Base-by-base conservation (phyloP, 2,888 invertebrate species). In the Dryobota labecula region DNA sequence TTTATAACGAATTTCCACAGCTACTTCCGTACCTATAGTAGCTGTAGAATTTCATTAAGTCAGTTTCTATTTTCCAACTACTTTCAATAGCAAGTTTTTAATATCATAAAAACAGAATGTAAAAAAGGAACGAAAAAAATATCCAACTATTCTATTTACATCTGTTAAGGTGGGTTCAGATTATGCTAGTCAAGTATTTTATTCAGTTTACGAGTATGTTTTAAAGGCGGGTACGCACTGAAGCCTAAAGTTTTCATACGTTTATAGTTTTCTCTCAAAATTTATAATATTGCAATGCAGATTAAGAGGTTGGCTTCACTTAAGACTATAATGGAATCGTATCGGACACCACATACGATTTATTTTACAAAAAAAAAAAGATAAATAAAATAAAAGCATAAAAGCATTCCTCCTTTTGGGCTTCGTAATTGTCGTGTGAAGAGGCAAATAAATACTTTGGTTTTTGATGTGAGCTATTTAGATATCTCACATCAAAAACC, bases 141-240 rank as follows among this genome's bases (percentile, higher is more conserved):
- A 56, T 71, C 58, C 36, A 27, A 38, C 47, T 45, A 57, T 75
- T 75, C 60, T 75, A 61, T 75, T 75, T 78, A 61, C 71, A 62
- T 75, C 61, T 78, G 56, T 70, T 51, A 70, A 49, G 61, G 56
- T 30, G 56, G 56, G 61, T 75, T 56, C 78, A 75, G 56, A 75
- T 75, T 75, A 75, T 71, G 49, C 71, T 49, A 71, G 49, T 78
- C 54, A 56, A 71, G 56, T 75, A 62, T 78, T 71, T 78, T 71
- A 78, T 78, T 78, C 71, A 78, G 54, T 60, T 78, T 71, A 70
- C 53, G 73, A 76, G 70, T 73, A 45, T 38, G 49, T 69, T 77
- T 69, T 69, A 69, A 73, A 70, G 77, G 38, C 20, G 3, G 11
- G 24, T 78, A 56, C 36, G 20, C 78, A 78, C 61, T 78, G 36